Conservation (phyloP, 2,797 vertebrate species). For the Orestias chungarensis region DNA sequence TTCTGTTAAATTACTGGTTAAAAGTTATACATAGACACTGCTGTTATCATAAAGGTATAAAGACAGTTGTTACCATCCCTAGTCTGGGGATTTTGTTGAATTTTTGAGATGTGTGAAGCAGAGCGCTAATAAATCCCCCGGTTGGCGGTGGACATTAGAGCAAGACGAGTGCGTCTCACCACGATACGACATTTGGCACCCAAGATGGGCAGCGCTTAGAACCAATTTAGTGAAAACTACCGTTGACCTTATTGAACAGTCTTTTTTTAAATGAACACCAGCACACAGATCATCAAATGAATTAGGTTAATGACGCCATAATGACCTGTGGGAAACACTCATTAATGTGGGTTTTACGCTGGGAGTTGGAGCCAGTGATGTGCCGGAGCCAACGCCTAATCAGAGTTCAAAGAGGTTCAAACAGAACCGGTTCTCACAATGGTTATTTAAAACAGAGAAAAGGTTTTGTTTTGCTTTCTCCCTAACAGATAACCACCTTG, state of each 20-base stretch:
- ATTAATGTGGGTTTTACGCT: background rate
- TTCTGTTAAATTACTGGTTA: no score
- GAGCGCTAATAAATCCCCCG: no score
- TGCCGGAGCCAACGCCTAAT: background rate
- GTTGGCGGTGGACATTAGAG: no score
- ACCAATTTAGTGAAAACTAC: background rate
- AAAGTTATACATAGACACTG: no score
- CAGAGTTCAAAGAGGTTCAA: background rate
- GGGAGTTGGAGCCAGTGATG: background rate
- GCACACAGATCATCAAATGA: conserved; percentile 4
- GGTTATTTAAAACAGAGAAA: background rate
- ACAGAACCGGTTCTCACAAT: background rate
- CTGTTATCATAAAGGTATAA: no score
- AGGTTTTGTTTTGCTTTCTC: background rate
- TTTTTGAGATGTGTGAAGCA: no score
- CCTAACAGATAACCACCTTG: background rate
- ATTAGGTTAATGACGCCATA: conserved; percentile 4
- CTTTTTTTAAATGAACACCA: background rate
- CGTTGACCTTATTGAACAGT: background rate
- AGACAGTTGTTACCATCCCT: no score
- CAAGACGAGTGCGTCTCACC: no score
- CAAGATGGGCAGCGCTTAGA: background rate
- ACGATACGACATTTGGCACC: no score
- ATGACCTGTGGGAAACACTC: conserved; percentile 16
- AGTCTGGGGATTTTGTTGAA: no score